Conservation (phyloP, 2,888 invertebrate species). For the Seira sanloemensis region DNA sequence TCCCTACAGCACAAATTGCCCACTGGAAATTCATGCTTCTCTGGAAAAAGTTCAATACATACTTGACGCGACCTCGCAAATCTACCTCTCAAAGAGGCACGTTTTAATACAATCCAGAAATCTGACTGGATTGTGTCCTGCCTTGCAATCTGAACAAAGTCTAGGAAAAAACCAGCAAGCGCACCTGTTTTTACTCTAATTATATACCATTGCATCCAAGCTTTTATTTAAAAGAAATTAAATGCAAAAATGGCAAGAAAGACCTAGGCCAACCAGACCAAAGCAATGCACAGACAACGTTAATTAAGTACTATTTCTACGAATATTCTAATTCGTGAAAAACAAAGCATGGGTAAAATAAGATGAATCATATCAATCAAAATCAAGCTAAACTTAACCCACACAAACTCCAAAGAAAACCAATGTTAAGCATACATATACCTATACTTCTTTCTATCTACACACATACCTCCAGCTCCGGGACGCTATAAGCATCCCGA, state of each 20-base stretch:
- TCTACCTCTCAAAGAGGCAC: not conserved
- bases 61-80: not conserved
- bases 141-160: too few relatives aligned
- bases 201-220: not conserved
- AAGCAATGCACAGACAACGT: too few relatives aligned
- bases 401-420: not conserved
- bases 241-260: not conserved
- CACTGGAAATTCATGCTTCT: not conserved
- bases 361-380: not conserved
- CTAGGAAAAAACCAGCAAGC: not conserved
- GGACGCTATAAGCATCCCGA: not conserved
- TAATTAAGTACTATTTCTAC: too few relatives aligned
- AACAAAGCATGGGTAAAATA: not conserved
- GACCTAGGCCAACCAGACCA: not conserved
- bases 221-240: not conserved
- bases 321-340: not conserved
- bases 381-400: not conserved
- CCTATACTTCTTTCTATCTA: too few relatives aligned
- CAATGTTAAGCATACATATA: too few relatives aligned
- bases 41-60: not conserved
- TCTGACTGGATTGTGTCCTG: not conserved
- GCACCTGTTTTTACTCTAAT: not conserved
- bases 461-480: not conserved
- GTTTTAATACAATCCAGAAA: not conserved
- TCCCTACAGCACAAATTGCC: not conserved